These are phyloP conservation scores for Latrodectus hesperus DNA, from an alignment of 2,888 invertebrate genomes.

Conservation along the genomic window DNA sequence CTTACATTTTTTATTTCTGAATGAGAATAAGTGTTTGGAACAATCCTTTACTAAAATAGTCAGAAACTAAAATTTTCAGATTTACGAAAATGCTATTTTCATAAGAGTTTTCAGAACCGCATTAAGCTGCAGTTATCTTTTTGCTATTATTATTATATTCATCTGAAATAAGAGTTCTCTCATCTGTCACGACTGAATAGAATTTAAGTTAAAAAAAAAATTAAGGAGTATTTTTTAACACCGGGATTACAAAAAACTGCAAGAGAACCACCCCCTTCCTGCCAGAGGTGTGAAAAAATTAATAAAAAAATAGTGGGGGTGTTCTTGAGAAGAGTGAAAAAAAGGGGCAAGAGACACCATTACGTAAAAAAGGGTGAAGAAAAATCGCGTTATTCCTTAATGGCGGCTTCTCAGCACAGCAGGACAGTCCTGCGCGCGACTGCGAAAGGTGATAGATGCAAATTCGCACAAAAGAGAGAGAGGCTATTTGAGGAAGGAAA, in stretches of 20 bases:
- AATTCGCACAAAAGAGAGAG: constrained; percentile 50
- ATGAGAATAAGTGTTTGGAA: no score
- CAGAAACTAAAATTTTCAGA: no score
- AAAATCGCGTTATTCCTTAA: constrained; percentile 34
- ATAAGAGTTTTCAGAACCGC: no score
- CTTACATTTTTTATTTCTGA: no score
- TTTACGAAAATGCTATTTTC: no score
- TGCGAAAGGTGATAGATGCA: constrained; percentile 62
- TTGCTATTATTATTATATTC: no score
- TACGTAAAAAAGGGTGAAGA: background rate
- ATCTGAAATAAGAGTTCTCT: no score
- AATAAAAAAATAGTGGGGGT: background rate
- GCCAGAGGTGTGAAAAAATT: background rate
- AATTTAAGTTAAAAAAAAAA: background rate
- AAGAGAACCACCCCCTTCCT: background rate
- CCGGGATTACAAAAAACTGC: background rate
- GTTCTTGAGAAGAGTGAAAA: background rate
- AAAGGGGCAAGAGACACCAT: background rate
- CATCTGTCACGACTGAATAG: no score
- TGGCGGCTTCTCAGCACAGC: constrained; percentile 53
- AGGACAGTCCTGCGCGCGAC: constrained; percentile 63
- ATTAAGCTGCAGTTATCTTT: no score
- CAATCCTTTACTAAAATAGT: no score
- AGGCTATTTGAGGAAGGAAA: constrained; percentile 59
- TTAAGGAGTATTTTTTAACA: background rate